A percentile compares a stretch with the other conserved stretches of the same genome.
Evolutionary conservation across 2,797 vertebrate genomes (phyloP).

Genomic region (Sebastes taczanowskii): DNA sequence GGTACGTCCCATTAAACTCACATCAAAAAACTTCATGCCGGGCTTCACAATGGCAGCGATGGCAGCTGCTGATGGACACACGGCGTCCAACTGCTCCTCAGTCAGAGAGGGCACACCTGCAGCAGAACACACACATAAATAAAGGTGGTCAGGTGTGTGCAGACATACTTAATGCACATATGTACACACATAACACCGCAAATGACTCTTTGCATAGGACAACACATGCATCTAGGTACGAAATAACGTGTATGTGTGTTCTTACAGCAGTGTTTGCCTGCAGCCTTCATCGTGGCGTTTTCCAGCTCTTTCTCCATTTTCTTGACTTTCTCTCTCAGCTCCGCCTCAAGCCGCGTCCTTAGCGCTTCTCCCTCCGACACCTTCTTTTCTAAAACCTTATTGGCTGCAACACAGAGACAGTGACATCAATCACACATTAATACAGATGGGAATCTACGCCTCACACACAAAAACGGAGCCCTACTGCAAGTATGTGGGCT

Average conservation of each 20-base stretch:
- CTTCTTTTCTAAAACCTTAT: constrained; percentile 87
- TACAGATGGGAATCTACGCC: neutral
- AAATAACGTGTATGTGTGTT: neutral
- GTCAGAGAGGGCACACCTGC: constrained; percentile 87
- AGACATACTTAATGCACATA: neutral
- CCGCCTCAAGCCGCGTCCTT: constrained; percentile 85
- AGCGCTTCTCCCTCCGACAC: constrained; percentile 82
- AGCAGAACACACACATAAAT: constrained; percentile 1
- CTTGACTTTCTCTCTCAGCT: constrained; percentile 88
- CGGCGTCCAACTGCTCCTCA: constrained; percentile 90
- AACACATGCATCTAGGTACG: neutral
- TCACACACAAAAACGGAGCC: neutral
- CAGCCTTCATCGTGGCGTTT: constrained; percentile 87
- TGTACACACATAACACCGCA: neutral
- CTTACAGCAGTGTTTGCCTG: constrained; percentile 92
- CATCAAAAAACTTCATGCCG: constrained; percentile 98
- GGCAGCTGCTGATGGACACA: constrained; percentile 95
- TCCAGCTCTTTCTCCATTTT: constrained; percentile 94
- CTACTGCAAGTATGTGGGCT: too few relatives aligned
- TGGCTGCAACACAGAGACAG: constrained; percentile 77
- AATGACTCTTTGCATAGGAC: neutral
- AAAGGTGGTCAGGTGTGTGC: neutral
- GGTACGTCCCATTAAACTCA: constrained; percentile 55
- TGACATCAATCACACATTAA: neutral
- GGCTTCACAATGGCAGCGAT: constrained; percentile 96